These are phyloP conservation scores for Phragmatobia fuliginosa DNA, from an alignment of 2,888 invertebrate species.

Conservation along the genomic window DNA sequence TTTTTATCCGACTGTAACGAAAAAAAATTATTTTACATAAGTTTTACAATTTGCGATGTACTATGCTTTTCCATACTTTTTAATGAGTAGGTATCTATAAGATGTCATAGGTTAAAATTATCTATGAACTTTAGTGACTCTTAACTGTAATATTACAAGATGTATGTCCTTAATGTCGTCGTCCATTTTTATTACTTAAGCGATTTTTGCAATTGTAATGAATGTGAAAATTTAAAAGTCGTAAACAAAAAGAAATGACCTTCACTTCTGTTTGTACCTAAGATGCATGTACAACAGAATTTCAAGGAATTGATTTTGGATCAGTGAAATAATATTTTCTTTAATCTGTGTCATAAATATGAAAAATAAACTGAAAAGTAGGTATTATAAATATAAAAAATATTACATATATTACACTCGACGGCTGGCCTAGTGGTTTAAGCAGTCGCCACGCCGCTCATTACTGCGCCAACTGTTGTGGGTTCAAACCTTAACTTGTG, in stretches of 20 bases:
- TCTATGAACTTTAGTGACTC: not conserved
- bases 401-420: too few relatives aligned
- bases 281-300: not conserved
- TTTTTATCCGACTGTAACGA: not conserved
- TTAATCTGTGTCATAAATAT: too few relatives aligned
- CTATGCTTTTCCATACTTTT: not conserved
- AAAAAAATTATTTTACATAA: not conserved
- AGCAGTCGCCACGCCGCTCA: too few relatives aligned
- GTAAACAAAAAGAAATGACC: not conserved
- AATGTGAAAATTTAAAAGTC: not conserved
- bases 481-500: too few relatives aligned
- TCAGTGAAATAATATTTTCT: too few relatives aligned
- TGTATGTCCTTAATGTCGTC: not conserved
- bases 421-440: too few relatives aligned
- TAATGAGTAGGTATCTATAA: not conserved
- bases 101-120: not conserved
- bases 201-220: not conserved
- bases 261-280: not conserved
- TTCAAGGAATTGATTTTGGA: not conserved
- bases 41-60: not conserved
- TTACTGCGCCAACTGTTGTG: too few relatives aligned
- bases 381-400: too few relatives aligned
- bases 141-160: not conserved
- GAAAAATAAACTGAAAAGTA: too few relatives aligned
- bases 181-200: not conserved